Base-by-base conservation (phyloP, 2,888 invertebrate genomes). In the Pandemis corylana region DNA sequence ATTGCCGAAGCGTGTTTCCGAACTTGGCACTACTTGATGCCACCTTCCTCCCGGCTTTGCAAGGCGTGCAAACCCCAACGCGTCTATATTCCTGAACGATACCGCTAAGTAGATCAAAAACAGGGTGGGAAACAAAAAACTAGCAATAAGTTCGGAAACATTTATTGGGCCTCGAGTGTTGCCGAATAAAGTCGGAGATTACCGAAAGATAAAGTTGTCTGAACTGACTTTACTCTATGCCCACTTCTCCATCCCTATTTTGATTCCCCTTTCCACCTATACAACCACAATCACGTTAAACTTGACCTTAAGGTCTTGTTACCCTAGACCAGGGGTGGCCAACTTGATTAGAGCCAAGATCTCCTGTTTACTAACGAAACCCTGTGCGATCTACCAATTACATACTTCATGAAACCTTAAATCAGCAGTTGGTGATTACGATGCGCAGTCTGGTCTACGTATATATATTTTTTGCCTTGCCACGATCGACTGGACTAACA, bases 61-160 rank as follows among this genome's bases (percentile, higher is more conserved):
- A 99, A 92, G 99, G 99, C 0, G 98, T 99, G 0, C 97, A 98
- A 99, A 99, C 83, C 95, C 96, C 5, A 99, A 98, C 86, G 97
- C 99, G 0, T 98, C 99, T 0, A 97, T 99, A 80, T 99, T 97
- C 90, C 94, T 99, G n/a, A 98, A 97, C 4, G 99, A 99, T 84
- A 98, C 98, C 0, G 95, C 98, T 0, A 99, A 99, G 82, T 98
- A 99, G 90, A 97, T 99, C 77, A 99, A 99, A 89, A 99, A 97
- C 85, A 99, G 99, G 96, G 97, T 98, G 81, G 74, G 76, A 53
- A 12, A 49, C 46, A 53, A 56, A 56, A 6, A 7, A 2, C 2
- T 12, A 7, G 53, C 5, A 9, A 53, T 15, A 5, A 28, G 9
- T 59, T 28, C 59, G 59, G 59, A 12, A 59, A 28, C 28, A 9